Conservation (phyloP, 1,140 invertebrate genomes). For the Heliconius himera region DNA sequence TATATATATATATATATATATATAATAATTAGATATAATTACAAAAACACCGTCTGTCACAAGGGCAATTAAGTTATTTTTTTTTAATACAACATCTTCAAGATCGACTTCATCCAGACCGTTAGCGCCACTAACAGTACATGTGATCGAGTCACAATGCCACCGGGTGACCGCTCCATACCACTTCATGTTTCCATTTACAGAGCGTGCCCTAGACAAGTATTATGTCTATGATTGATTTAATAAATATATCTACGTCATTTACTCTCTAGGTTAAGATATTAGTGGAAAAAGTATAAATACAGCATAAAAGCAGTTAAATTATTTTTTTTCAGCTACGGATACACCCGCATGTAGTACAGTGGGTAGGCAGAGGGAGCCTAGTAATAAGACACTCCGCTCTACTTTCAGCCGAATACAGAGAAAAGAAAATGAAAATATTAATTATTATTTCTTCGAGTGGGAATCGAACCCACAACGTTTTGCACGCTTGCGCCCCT, state of each 20-base stretch:
- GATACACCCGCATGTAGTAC: too few species aligned
- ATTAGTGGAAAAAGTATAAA: background rate
- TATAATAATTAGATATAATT: too few species aligned
- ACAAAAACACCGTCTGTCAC: background rate
- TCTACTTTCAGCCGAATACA: too few species aligned
- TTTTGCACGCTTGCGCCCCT: too few species aligned
- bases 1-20: too few species aligned
- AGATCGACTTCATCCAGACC: conserved; percentile 45
- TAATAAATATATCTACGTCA: conserved; percentile 36
- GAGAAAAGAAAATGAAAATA: too few species aligned
- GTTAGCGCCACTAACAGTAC: conserved; percentile 66
- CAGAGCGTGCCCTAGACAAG: conserved; percentile 33
- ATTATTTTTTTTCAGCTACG: background rate
- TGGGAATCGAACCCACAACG: too few species aligned
- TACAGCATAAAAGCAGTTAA: background rate
- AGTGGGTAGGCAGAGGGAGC: too few species aligned
- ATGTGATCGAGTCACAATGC: conserved; percentile 54
- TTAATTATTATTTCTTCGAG: too few species aligned
- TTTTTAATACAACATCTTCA: conserved; percentile 24
- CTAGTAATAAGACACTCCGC: too few species aligned
- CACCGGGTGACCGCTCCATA: conserved; percentile 47
- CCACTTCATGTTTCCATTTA: conserved; percentile 39
- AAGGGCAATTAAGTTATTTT: conserved; percentile 26
- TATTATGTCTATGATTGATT: conserved; percentile 35
- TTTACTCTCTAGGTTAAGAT: conserved; percentile 13